Evolutionary conservation across 2,797 vertebrate species (phyloP).

Genomic region (Thaleichthys pacificus): DNA sequence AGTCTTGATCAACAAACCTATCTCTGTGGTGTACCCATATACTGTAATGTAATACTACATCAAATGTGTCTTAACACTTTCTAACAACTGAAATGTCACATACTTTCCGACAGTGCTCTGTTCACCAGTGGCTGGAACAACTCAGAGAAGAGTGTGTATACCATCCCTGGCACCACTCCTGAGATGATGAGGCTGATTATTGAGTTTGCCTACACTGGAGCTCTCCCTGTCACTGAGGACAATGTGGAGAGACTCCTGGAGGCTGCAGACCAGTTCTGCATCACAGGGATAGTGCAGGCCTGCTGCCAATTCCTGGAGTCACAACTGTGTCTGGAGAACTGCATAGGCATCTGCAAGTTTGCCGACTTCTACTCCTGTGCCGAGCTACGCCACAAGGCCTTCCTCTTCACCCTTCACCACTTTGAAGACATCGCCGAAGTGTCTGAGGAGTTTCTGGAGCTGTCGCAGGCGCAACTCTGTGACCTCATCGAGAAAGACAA

Average conservation of each 20-base stretch:
- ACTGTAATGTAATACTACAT: not conserved
- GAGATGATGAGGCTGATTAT: slow-evolving; percentile 64
- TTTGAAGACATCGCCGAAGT: slow-evolving; percentile 73
- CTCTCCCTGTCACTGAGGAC: slow-evolving; percentile 55
- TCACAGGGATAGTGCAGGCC: slow-evolving; percentile 64
- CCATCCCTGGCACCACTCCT: slow-evolving; percentile 61
- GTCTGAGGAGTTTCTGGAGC: slow-evolving; percentile 67
- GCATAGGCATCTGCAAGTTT: slow-evolving; percentile 78
- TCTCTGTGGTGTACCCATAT: not conserved
- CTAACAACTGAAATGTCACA: not conserved
- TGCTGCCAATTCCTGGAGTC: slow-evolving; percentile 76
- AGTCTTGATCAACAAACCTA: too few species aligned
- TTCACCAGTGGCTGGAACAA: slow-evolving; percentile 68
- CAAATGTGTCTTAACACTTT: not conserved
- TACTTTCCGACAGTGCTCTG: slow-evolving; percentile 15
- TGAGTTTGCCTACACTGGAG: slow-evolving; percentile 72
- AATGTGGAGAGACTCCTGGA: slow-evolving; percentile 69
- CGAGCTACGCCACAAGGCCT: slow-evolving; percentile 66
- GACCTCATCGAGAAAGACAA: slow-evolving; percentile 76
- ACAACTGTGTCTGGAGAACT: slow-evolving; percentile 74
- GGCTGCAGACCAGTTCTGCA: slow-evolving; percentile 75
- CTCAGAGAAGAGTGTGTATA: slow-evolving; percentile 62
- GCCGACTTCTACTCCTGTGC: slow-evolving; percentile 59
- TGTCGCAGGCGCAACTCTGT: slow-evolving; percentile 59
- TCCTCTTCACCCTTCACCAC: slow-evolving; percentile 73